These are phyloP conservation scores for Drosophila virilis DNA, from an alignment of 1,140 invertebrate species.

Conservation along the genomic window DNA sequence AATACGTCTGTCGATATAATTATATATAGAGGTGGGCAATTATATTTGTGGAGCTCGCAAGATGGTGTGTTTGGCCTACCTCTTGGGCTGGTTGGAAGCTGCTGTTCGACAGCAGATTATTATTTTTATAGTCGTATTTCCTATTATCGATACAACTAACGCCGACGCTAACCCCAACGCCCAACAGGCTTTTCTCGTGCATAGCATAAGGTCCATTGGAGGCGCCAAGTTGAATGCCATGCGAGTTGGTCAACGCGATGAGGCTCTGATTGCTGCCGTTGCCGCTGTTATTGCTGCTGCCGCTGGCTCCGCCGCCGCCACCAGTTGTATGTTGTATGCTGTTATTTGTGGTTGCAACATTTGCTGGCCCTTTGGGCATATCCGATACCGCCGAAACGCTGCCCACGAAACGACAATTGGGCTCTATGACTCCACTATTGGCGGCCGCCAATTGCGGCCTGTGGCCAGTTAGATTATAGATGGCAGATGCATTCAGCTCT, in stretches of 20 bases:
- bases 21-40: too few relatives aligned
- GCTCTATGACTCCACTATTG: conserved; percentile 37
- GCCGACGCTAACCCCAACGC: conserved; percentile 46
- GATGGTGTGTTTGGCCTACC: conserved; percentile 36
- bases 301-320: conserved; percentile 4
- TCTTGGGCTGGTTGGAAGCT: conserved; percentile 58
- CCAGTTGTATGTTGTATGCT: conserved; percentile 6
- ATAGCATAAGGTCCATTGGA: conserved; percentile 40
- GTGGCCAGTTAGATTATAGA: conserved; percentile 56
- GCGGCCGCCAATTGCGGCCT: conserved; percentile 18
- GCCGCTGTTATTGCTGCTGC: conserved; percentile 11
- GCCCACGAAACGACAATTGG: conserved; percentile 42
- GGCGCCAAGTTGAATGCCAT: conserved; percentile 35
- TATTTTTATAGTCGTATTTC: conserved; percentile 66
- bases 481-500: conserved; percentile 43
- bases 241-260: conserved; percentile 45
- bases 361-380: conserved; percentile 25
- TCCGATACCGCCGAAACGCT: conserved; percentile 32
- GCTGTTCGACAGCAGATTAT: conserved; percentile 59
- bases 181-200: conserved; percentile 52
- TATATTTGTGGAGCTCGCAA: too few relatives aligned
- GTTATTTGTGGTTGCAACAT: conserved; percentile 1
- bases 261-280: conserved; percentile 33
- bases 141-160: conserved; percentile 59
- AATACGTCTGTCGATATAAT: too few relatives aligned